phyloP scores from a whole-genome alignment of 2,797 vertebrate species.

The Xyrichtys novacula region DNA sequence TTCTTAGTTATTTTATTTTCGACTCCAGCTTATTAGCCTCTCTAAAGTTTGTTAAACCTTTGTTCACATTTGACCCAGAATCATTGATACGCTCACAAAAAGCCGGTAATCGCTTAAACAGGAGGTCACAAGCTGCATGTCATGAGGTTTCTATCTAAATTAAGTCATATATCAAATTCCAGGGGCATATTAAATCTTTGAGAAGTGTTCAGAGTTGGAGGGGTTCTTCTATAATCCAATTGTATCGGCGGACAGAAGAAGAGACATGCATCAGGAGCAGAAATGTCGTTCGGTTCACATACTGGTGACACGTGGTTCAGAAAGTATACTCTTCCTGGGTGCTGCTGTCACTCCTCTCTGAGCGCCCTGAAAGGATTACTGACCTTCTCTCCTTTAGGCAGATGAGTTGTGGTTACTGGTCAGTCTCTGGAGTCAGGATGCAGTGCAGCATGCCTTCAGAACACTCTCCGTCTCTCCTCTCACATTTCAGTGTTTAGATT shows the following conservation, averaged over 20 bases:
- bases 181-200: conserved; percentile 84
- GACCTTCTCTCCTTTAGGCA: conserved; percentile 53
- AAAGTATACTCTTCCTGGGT: conserved; percentile 28
- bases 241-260: conserved; percentile 70
- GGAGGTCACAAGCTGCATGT: conserved; percentile 82
- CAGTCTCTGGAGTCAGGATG: conserved; percentile 52
- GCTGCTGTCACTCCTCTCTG: conserved; percentile 48
- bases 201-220: conserved; percentile 72
- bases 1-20: neutral
- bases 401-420: conserved; percentile 62
- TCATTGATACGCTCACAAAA: conserved; percentile 61
- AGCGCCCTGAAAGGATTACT: conserved; percentile 56
- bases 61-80: neutral
- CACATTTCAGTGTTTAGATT: conserved; percentile 62
- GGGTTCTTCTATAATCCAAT: conserved; percentile 81
- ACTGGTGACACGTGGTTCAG: conserved; percentile 48
- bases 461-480: conserved; percentile 67
- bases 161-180: conserved; percentile 84
- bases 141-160: conserved; percentile 86
- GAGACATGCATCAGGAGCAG: conserved; percentile 55
- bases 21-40: neutral
- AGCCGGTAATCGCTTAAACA: conserved; percentile 70
- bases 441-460: conserved; percentile 59
- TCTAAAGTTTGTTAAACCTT: neutral
- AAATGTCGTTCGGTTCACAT: conserved; percentile 64